Evolutionary conservation across 2,888 invertebrate species (phyloP), one percentile per base, ranked within the genome.

Genomic region (Ophioninae sp.): DNA sequence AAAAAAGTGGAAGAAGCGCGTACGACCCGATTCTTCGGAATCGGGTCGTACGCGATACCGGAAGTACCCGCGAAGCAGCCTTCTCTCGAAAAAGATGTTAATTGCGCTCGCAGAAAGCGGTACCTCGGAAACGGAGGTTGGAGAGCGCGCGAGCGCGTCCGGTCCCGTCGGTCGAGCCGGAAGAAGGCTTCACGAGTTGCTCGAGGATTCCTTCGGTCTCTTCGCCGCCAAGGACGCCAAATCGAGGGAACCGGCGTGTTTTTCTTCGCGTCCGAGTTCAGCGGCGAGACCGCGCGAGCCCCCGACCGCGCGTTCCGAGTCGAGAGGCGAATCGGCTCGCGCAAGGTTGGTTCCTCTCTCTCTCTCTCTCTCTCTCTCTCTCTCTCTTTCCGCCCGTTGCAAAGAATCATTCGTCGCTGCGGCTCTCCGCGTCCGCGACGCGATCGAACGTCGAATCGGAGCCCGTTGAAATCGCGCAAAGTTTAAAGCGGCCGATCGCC

Each of bases 171-270:
- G 95, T 0, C 94, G 95, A 78, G 96, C 96, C 94, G 92, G 96
- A 69, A 95, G 95, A 88, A 93, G 96, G 62, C 96, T 97, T 91
- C 96, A 96, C 91, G 96, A 96, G 89, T 94, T 97, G 8, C 94
- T 97, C 90, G 97, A 97, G 88, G 97, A 97, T 88, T 96, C 97
- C 0, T 96, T 96, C 93, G 96, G 96, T 84, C 93, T 96, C 80
- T 96, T 96, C 91, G 96, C 96, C 5, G 95, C 95, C 88, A 94
- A 95, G 44, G 94, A 94, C 74, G 94, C 94, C 21, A 95, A 94
- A 86, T 93, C 94, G 39, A 91, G 89, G 17, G 91, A 93, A 64
- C 73, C 86, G 56, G 81, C 72, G 80, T 85, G 78, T 82, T 85
- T 75, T 75, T 85, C 83, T 57, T 86, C 85, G 37, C 86, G 87